Conservation (phyloP, 2,113 vertebrate species). For the Hyaena hyaena region DNA sequence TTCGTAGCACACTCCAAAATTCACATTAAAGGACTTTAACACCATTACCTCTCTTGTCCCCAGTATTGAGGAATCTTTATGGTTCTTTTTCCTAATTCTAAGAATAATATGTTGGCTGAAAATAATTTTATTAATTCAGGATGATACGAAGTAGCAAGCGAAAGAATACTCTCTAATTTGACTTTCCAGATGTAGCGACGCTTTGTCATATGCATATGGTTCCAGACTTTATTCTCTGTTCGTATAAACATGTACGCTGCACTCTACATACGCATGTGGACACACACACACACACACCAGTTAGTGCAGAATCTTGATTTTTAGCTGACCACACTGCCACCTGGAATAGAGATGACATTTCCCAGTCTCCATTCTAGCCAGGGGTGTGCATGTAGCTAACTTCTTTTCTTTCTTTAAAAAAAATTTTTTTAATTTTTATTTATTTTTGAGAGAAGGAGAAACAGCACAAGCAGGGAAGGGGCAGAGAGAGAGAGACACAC, state of each 20-base stretch:
- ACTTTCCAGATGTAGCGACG: not conserved
- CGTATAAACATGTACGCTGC: not conserved
- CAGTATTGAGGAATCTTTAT: not conserved
- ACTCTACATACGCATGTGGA: not conserved
- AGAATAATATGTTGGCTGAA: not conserved
- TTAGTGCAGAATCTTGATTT: not conserved
- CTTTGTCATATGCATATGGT: not conserved
- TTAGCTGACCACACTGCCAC: not conserved
- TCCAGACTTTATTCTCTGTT: not conserved
- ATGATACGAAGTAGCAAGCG: not conserved
- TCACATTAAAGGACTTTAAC: not conserved
- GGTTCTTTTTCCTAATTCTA: not conserved
- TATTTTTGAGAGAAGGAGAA: no score
- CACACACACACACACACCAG: not conserved
- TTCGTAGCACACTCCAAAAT: not conserved
- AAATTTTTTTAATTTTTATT: no score
- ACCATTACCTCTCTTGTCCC: not conserved
- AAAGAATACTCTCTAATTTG: not conserved
- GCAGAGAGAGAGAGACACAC: no score
- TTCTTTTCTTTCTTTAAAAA: not conserved
- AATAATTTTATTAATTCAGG: conserved; percentile 14
- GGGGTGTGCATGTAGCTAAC: not conserved
- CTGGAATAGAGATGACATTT: not conserved
- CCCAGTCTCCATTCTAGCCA: not conserved
- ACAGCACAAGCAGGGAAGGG: no score